Evolutionary conservation across 1,140 invertebrate genomes (phyloP).

Genomic region (Diorhabda elongata): DNA sequence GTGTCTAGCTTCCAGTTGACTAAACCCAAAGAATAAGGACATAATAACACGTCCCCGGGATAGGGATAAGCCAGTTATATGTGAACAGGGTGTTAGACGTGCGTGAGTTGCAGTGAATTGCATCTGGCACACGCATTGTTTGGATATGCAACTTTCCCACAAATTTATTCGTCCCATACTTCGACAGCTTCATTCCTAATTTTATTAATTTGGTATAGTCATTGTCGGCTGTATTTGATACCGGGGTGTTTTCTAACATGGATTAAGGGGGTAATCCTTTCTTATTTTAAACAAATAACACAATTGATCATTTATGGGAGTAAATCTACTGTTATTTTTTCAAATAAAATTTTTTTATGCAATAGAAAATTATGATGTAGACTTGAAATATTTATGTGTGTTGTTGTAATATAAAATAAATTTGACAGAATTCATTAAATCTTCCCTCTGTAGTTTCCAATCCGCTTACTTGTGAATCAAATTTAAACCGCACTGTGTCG

Average conservation of each 20-base stretch:
- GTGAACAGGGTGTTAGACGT: conserved; percentile 27
- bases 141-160: conserved; percentile 39
- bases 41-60: conserved; percentile 41
- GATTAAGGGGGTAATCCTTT: no score
- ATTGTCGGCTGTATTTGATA: neutral
- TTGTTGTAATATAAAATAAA: no score
- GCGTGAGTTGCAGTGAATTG: conserved; percentile 37
- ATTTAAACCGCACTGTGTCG: neutral
- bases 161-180: conserved; percentile 21
- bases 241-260: no score
- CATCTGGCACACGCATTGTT: conserved; percentile 44
- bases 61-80: conserved; percentile 43
- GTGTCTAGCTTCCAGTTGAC: conserved; percentile 44
- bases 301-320: no score
- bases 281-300: no score
- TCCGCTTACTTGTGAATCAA: neutral
- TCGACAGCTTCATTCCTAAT: conserved; percentile 4
- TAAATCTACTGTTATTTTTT: no score
- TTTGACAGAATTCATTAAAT: no score
- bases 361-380: no score
- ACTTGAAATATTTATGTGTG: no score
- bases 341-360: no score
- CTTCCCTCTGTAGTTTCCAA: no score
- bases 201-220: conserved; percentile 8
- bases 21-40: conserved; percentile 41